Percentiles rank a stretch among this genome's conserved stretches.
These are phyloP conservation scores for Crotophaga sulcirostris DNA, from an alignment of 2,113 vertebrate genomes.

Conservation along the genomic window DNA sequence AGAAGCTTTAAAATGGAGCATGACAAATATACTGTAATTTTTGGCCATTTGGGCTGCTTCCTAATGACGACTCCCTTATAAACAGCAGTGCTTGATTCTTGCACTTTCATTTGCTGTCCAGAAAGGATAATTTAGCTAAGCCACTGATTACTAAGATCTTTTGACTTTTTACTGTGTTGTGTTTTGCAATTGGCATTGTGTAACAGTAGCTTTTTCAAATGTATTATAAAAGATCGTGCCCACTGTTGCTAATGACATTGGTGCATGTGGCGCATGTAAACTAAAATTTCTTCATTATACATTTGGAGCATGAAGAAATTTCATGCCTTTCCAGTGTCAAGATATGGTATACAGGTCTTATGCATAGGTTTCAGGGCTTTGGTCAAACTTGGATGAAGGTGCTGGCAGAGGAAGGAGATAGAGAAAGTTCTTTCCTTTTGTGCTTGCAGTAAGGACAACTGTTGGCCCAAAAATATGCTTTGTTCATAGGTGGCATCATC, in stretches of 20 bases:
- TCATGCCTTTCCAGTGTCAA: background rate
- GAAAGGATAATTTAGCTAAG: background rate
- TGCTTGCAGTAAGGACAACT: background rate
- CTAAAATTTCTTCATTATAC: background rate
- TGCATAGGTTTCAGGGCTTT: background rate
- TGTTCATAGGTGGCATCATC: background rate
- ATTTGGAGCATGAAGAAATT: background rate
- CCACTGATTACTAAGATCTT: background rate
- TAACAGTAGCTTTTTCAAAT: background rate
- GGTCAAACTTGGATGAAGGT: background rate
- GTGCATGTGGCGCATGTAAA: accelerated
- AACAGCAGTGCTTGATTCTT: background rate
- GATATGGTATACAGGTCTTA: background rate
- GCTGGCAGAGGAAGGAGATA: background rate
- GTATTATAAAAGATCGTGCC: background rate
- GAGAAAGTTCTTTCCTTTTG: background rate
- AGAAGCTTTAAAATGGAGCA: background rate
- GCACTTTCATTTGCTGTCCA: background rate
- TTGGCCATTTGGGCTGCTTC: background rate
- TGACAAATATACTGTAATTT: background rate
- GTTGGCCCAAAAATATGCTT: background rate
- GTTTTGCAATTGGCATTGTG: background rate
- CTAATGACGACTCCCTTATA: background rate
- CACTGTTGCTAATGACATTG: background rate
- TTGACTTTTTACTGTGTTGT: background rate